phyloP scores from a whole-genome alignment of 2,797 vertebrate genomes.

The Coregonus suidteri region DNA sequence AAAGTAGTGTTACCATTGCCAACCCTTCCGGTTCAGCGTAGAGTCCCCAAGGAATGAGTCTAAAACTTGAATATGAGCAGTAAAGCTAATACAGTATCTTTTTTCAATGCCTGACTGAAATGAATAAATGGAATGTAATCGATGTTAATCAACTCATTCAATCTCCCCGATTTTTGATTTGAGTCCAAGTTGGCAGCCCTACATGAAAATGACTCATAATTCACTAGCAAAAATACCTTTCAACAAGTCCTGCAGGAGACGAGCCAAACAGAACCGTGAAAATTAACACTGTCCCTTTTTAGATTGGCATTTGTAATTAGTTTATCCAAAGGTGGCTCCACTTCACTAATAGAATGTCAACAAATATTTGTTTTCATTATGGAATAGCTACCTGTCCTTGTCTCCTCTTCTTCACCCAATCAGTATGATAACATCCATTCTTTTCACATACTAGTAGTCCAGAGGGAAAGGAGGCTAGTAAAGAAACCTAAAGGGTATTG shows the following conservation, averaged over 20 bases:
- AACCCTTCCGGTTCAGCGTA: too few relatives aligned
- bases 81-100: too few relatives aligned
- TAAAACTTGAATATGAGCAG: too few relatives aligned
- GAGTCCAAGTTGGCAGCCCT: background rate
- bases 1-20: too few relatives aligned
- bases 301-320: background rate
- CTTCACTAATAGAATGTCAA: background rate
- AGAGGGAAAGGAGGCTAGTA: slow-evolving; percentile 43
- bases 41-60: too few relatives aligned
- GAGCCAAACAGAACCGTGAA: background rate
- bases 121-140: too few relatives aligned
- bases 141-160: too few relatives aligned
- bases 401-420: slow-evolving; percentile 7
- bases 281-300: background rate
- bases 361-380: background rate
- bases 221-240: background rate
- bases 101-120: too few relatives aligned
- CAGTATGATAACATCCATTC: background rate
- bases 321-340: background rate
- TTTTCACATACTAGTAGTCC: background rate
- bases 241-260: background rate
- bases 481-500: background rate
- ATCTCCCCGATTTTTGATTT: background rate
- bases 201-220: background rate
- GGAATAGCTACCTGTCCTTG: background rate